phyloP scores from a whole-genome alignment of 2,888 invertebrate genomes.

The Caenorhabditis afra region DNA sequence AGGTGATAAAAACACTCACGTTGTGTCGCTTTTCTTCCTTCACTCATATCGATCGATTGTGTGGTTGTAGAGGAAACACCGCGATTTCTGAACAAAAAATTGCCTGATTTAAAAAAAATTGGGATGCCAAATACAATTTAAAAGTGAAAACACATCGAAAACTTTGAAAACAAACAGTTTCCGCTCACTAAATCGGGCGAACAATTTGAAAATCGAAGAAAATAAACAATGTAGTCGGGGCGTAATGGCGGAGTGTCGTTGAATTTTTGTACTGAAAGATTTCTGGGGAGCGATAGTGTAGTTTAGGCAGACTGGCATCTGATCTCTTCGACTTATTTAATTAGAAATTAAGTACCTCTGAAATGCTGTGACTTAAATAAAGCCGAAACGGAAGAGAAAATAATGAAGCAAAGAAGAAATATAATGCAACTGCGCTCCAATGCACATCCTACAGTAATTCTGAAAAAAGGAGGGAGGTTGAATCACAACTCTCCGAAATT shows the following conservation, averaged over 20 bases:
- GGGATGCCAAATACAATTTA: neutral
- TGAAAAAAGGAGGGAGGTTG: neutral
- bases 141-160: neutral
- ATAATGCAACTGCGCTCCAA: neutral
- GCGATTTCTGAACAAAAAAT: neutral
- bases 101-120: neutral
- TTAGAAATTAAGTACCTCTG: no score
- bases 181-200: neutral
- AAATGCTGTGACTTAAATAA: no score
- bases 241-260: conserved; percentile 31
- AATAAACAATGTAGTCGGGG: conserved; percentile 1
- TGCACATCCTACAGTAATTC: no score
- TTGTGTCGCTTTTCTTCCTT: conserved; percentile 26
- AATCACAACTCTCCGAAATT: no score
- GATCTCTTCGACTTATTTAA: no score
- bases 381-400: no score
- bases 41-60: conserved; percentile 29
- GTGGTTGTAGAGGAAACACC: neutral
- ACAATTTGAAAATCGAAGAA: conserved; percentile 8
- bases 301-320: no score
- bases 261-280: no score
- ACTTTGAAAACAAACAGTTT: neutral
- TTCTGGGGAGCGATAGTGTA: no score
- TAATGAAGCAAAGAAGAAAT: neutral
- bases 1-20: conserved; percentile 19